Evolutionary conservation across 2,888 invertebrate species (phyloP), one percentile per base, ranked within the genome.

Genomic region (Morpho helenor): DNA sequence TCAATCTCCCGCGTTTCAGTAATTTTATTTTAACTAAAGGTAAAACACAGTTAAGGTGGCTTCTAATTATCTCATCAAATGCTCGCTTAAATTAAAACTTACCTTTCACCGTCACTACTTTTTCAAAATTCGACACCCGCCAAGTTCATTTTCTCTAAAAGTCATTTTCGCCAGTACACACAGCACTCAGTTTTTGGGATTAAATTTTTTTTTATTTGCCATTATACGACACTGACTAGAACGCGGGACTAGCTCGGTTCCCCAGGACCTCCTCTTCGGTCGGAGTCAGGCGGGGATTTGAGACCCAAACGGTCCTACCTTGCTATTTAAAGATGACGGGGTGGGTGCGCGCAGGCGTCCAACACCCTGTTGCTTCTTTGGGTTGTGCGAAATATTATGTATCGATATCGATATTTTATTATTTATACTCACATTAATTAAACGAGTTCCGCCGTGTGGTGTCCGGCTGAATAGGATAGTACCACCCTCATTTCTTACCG

Each of bases 321-420:
- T 72, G 67, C 77, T 70, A 75, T 87, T 85, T 88, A 87, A 66
- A 71, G 63, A 63, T 65, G 63, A 48, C 52, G 77, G 31, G 87
- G 80, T 78, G 76, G 79, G 70, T 79, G 75, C 87, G 89, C 89
- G 89, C 89, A 89, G 80, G 89, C 89, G 89, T 88, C 81, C 80
- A 78, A 82, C 84, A 89, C 89, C 89, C 89, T 89, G 89, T 89
- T 89, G 89, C 89, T 87, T 88, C 88, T 62, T 77, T 79, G 83
- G 65, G 75, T 68, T 60, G 82, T 57, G 49, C 39, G 39, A 43
- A 43, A 10, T 61, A 46, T 62, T 63, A 63, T 49, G 9, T 72
- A 63, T 82, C 82, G 82, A 81, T 74, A 63, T 59, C 49, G 63
- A 61, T 61, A 52, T 7, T 46, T 39, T 53, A 31, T 16, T 52